These are phyloP conservation scores for Cyanoliseus patagonus DNA, from an alignment of 2,113 vertebrate species.

Conservation along the genomic window DNA sequence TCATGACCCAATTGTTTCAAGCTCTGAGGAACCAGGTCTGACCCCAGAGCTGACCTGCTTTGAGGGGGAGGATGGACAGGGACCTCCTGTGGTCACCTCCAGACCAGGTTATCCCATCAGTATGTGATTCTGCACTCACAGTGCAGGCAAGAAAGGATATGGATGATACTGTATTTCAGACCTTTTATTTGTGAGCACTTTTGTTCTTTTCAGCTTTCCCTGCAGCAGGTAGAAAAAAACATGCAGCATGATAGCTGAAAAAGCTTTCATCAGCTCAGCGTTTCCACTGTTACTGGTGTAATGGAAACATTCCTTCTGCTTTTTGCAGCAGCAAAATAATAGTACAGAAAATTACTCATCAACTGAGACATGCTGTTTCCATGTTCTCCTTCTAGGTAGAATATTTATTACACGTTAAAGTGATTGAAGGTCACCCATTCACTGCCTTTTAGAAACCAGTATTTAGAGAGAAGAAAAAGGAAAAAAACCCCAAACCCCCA, in stretches of 20 bases:
- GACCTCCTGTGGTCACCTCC: neutral
- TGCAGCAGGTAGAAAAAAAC: neutral
- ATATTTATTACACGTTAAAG: slow-evolving; percentile 37
- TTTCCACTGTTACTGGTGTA: neutral
- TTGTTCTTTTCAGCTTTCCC: neutral
- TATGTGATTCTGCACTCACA: neutral
- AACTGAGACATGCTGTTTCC: neutral
- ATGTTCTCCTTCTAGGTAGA: neutral
- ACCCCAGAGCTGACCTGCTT: neutral
- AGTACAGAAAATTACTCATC: slow-evolving; percentile 4
- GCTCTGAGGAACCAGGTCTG: neutral
- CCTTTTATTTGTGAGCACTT: neutral
- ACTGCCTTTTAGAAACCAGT: neutral
- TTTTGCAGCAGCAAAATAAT: slow-evolving; percentile 12
- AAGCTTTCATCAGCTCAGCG: neutral
- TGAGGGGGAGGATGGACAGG: neutral
- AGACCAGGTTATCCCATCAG: neutral
- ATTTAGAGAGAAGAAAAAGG: neutral
- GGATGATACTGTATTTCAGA: neutral
- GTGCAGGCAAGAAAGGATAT: neutral
- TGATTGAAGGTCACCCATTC: neutral
- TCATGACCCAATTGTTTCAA: neutral
- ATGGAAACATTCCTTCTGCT: slow-evolving; percentile 19
- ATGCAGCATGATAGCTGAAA: neutral
- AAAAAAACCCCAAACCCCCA: neutral